Evolutionary conservation across 30 jellyfish, hydroid and myxozoan genomes (phyloP), one percentile per base, ranked within the genome.

Genomic region (Cassiopea xamachana): DNA sequence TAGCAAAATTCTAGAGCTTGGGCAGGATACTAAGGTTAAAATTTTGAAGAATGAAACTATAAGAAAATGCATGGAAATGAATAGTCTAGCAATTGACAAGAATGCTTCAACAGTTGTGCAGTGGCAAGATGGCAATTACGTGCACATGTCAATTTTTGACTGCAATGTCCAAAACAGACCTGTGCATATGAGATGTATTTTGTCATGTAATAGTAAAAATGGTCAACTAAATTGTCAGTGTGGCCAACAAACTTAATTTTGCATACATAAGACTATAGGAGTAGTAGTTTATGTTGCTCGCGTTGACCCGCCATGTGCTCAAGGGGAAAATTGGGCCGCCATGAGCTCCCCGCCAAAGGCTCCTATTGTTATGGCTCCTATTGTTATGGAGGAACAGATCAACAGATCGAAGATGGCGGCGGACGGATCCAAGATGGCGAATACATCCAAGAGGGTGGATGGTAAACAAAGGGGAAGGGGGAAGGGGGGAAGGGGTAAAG

Each of bases 121-220:
- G 47, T 82, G 90, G 90, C 43, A 6, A 1, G 89, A 61, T 18
- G 79, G 61, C 13, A 27, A 1, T 51, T 58, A 12, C 55, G 89
- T 81, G 4, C 93, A 85, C 72, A 77, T 85, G 39, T 73, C 93
- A 0, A 69, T 85, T 9, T 85, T 1, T 85, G 87, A 73, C 12
- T 70, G 83, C 59, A 17, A 39, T 3, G 47, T 1, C 15, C 68
- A 1, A 5, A 10, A 4, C 12, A 60, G 43, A 14, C 75, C 75
- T 14, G 83, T 69, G 8, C 74, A 69, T 7, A 9, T 58, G 8
- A 67, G 83, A 1, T 46, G 48, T 14, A 6, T 83, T 1, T 83
- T 83, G 17, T 67, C 91, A 14, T 83, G 12, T 18, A 14, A 70
- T 16, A 83, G 14, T 10, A 2, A 4, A 14, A 46, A 69, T 5